Base-by-base conservation (phyloP, 1,140 invertebrate genomes). In the Drosophila punjabiensis region DNA sequence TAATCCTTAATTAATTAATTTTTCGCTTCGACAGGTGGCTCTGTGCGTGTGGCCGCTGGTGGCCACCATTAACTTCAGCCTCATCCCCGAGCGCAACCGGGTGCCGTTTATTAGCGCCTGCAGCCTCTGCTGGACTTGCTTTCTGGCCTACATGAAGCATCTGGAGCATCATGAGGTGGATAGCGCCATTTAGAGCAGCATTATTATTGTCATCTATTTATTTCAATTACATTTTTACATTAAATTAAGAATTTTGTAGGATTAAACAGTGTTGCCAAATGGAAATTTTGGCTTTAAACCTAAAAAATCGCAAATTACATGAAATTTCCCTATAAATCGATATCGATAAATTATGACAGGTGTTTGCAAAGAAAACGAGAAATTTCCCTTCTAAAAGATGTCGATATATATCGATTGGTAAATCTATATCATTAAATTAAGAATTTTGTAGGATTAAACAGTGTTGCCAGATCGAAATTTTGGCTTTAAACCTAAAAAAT, bases 111-210 rank as follows among this genome's bases (percentile, higher is more conserved):
- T 97, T n/a, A 97, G 97, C 82, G 92, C 95, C 8, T 97, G 96
- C 85, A 97, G 97, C 93, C 94, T 98, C 56, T 93, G 97, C 61
- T 98, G 97, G 97, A 97, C 97, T n/a, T 96, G 96, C 73, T 98
- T 97, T 90, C 93, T 98, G 47, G 96, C 97, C 1, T 98, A 97
- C 82, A 97, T 98, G 96, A 97, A 98, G 92, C 95, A 97, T 71
- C 79, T 96, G 47, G 95, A 97, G 84, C 91, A 91, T 39, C 91
- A 92, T 58, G 74, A 92, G 56, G 60, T 92, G 10, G 91, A 92
- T 59, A 32, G 69, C 24, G 85, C 70, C 7, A 58, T 88, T 58
- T 87, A 81, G 30, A 28, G 35, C 14, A 28, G 20, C 20, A 39
- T 11, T 58, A 5, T 39, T n/a, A 8, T 58, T 2, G n/a, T n/a